Conservation (phyloP, 2,113 vertebrate species). For the Atherinomorus stipes region DNA sequence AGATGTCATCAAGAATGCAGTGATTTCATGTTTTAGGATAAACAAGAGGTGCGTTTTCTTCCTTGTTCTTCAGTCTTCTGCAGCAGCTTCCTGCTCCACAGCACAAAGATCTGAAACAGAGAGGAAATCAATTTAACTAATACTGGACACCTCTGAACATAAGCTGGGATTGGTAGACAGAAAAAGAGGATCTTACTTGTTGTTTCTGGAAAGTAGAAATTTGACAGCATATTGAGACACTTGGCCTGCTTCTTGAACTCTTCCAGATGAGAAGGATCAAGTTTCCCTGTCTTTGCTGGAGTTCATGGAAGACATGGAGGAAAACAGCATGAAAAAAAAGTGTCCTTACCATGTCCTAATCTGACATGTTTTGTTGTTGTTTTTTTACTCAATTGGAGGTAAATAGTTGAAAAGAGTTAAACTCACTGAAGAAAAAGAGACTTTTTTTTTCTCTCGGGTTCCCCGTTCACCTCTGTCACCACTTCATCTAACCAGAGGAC, state of each 20-base stretch:
- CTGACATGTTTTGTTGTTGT: not conserved
- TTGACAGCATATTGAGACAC: constrained; percentile 43
- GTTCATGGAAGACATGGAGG: not conserved
- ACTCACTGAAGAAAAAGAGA: constrained; percentile 58
- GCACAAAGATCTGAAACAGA: constrained; percentile 59
- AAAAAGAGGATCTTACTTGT: constrained; percentile 35
- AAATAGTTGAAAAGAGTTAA: not conserved
- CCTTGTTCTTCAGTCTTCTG: constrained; percentile 16
- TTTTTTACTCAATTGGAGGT: too few species aligned
- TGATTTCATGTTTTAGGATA: constrained; percentile 9
- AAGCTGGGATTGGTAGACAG: too few species aligned
- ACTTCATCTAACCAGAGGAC: constrained; percentile 43
- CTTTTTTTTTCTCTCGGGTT: constrained; percentile 3
- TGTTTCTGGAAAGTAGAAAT: constrained; percentile 20
- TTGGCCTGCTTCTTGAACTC: constrained; percentile 53
- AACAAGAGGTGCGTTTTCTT: not conserved
- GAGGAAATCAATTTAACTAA: not conserved
- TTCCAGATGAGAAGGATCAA: constrained; percentile 27
- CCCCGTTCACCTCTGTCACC: rapidly evolving
- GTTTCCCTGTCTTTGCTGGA: constrained; percentile 47
- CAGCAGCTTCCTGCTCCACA: not conserved
- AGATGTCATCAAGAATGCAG: not conserved
- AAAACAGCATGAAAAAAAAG: not conserved
- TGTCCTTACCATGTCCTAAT: too few species aligned
- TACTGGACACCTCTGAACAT: not conserved